phyloP scores from a whole-genome alignment of 1,140 invertebrate species.

The Acyrthosiphon pisum region DNA sequence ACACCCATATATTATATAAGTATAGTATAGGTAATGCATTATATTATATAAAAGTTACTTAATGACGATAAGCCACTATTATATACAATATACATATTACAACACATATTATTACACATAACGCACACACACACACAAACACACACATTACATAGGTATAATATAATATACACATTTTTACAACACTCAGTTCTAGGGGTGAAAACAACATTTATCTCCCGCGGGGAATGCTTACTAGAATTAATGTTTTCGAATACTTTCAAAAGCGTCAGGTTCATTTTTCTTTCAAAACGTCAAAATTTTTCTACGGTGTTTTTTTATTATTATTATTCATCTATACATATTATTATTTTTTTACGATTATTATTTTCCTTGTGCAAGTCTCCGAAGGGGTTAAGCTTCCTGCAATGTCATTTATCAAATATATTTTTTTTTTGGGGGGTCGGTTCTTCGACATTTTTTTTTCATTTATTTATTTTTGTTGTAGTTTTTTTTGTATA shows the following conservation, averaged over 20 bases:
- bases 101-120: neutral
- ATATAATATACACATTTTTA: slow-evolving; percentile 13
- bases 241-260: slow-evolving; percentile 55
- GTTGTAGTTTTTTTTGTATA: slow-evolving; percentile 4
- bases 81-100: neutral
- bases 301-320: slow-evolving; percentile 53
- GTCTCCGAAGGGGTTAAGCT: slow-evolving; percentile 50
- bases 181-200: slow-evolving; percentile 28
- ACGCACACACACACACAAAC: neutral
- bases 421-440: slow-evolving; percentile 11
- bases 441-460: slow-evolving; percentile 46
- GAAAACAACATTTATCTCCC: slow-evolving; percentile 53
- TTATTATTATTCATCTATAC: slow-evolving; percentile 41
- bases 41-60: slow-evolving; percentile 23
- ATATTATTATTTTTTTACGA: slow-evolving; percentile 34
- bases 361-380: slow-evolving; percentile 37
- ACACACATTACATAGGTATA: neutral
- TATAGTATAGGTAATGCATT: neutral
- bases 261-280: slow-evolving; percentile 55
- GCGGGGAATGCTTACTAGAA: slow-evolving; percentile 22
- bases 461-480: slow-evolving; percentile 2
- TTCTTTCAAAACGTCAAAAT: slow-evolving; percentile 53
- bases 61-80: slow-evolving; percentile 33
- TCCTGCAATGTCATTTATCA: slow-evolving; percentile 51
- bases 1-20: neutral